phyloP scores from a whole-genome alignment of 2,797 vertebrate genomes.

The Cyclopterus lumpus region DNA sequence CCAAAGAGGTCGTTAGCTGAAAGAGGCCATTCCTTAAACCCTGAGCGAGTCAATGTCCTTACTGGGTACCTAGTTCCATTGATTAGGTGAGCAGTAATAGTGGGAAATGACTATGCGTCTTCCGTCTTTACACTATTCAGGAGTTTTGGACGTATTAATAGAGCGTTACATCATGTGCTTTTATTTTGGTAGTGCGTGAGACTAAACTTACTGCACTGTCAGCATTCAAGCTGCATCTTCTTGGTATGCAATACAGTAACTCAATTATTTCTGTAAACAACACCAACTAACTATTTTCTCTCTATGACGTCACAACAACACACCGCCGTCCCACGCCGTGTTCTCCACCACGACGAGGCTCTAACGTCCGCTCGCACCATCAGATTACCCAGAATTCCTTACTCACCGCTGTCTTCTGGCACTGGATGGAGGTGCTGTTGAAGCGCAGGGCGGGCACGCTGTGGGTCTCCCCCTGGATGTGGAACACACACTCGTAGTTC shows the following conservation, averaged over 20 bases:
- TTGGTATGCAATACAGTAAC: background rate
- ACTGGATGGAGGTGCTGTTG: slow-evolving; percentile 99
- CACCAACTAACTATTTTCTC: background rate
- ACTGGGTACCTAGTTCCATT: slow-evolving; percentile 41
- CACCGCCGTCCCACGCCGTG: slow-evolving; percentile 1
- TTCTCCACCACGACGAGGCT: background rate
- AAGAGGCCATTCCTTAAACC: slow-evolving; percentile 65
- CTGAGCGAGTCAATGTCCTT: slow-evolving; percentile 45
- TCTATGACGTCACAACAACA: background rate
- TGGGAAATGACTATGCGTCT: slow-evolving; percentile 37
- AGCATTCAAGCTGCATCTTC: background rate
- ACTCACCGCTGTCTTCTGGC: slow-evolving; percentile 97
- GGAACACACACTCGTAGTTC: slow-evolving; percentile 97
- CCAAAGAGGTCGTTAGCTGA: slow-evolving; percentile 63
- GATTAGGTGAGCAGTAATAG: slow-evolving; percentile 45
- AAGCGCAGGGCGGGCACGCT: slow-evolving; percentile 94
- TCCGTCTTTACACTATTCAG: background rate
- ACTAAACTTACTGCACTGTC: background rate
- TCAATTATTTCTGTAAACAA: background rate
- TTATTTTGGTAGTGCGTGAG: background rate
- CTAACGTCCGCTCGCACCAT: background rate
- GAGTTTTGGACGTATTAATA: background rate
- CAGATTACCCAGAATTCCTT: background rate
- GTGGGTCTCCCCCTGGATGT: slow-evolving; percentile 90
- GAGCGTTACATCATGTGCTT: background rate